Conservation (phyloP, 2,888 invertebrate genomes). For the Hylaea fasciaria region DNA sequence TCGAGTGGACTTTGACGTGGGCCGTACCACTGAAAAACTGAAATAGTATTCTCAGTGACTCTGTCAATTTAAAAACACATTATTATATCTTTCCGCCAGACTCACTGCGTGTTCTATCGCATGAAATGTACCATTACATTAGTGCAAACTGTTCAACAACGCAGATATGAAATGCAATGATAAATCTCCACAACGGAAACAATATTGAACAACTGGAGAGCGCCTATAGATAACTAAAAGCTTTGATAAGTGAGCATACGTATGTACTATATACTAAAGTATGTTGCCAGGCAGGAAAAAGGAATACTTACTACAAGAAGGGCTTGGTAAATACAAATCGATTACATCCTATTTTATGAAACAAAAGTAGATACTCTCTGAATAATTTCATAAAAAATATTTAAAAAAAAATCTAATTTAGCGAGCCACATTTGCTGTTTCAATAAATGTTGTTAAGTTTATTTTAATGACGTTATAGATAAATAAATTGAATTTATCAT, state of each 20-base stretch:
- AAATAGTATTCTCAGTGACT: too few species aligned
- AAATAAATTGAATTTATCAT: too few species aligned
- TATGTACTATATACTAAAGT: neutral
- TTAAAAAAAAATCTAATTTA: too few species aligned
- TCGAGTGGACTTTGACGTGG: too few species aligned
- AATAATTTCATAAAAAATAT: too few species aligned
- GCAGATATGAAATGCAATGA: conserved; percentile 26
- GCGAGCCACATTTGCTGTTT: too few species aligned
- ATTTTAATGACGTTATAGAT: too few species aligned
- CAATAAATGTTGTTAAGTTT: too few species aligned
- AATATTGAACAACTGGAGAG: conserved; percentile 21
- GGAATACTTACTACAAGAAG: neutral
- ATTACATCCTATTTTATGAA: too few species aligned
- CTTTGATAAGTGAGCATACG: conserved; percentile 17
- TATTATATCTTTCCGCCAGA: neutral
- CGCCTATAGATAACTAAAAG: conserved; percentile 29
- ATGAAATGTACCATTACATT: conserved; percentile 23
- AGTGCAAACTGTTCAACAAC: conserved; percentile 20
- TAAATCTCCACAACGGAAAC: conserved; percentile 30
- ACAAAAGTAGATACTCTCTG: too few species aligned
- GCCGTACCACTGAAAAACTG: too few species aligned
- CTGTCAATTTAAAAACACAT: too few species aligned
- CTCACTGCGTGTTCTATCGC: neutral
- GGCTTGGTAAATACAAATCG: neutral
- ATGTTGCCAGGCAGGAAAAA: neutral